Evolutionary conservation across 2,888 invertebrate species (phyloP).

Genomic region (Hirudinaria manillensis): DNA sequence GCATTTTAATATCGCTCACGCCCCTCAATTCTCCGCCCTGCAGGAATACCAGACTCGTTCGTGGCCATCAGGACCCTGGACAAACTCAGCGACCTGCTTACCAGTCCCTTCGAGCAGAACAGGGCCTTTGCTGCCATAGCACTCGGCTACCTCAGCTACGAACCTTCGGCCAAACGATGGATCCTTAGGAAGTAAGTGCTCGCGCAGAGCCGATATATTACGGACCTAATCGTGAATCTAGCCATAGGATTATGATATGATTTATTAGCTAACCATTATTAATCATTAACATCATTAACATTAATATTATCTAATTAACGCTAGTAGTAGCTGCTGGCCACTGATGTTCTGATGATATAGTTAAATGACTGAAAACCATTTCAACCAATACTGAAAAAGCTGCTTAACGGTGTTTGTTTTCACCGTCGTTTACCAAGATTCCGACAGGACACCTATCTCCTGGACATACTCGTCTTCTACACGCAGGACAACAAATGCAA

Average conservation of each 20-base stretch:
- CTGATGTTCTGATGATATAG: no score
- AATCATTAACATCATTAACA: no score
- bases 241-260: no score
- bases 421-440: not conserved
- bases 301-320: no score
- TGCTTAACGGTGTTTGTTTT: not conserved
- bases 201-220: no score
- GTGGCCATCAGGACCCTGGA: slow-evolving; percentile 19
- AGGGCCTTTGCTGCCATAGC: slow-evolving; percentile 22
- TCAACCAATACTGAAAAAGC: no score
- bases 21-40: not conserved
- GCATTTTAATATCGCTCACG: no score
- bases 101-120: slow-evolving; percentile 13
- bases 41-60: slow-evolving; percentile 30
- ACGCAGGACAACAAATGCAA: slow-evolving; percentile 24
- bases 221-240: no score
- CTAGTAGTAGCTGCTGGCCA: no score
- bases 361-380: not conserved
- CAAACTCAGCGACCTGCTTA: not conserved
- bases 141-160: slow-evolving; percentile 21
- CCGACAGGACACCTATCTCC: slow-evolving; percentile 27
- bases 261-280: no score
- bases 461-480: slow-evolving; percentile 26
- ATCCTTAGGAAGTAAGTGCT: slow-evolving; percentile 24
- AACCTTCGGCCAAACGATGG: slow-evolving; percentile 9